Evolutionary conservation across 2,888 invertebrate genomes (phyloP).

Genomic region (Papilio protenor): DNA sequence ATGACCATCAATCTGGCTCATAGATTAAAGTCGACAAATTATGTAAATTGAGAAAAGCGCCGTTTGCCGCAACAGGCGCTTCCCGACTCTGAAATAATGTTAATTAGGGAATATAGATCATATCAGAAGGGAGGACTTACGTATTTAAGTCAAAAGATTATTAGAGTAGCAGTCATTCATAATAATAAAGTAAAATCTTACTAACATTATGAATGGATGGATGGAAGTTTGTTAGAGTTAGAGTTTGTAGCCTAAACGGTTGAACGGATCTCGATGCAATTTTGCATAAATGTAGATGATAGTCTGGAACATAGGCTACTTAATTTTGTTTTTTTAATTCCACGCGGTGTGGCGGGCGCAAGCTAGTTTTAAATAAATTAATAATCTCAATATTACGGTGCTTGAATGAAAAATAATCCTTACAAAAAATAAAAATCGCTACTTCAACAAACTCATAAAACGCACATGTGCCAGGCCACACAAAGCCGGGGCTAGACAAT

Average conservation of each 20-base stretch:
- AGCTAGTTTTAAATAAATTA: too few species aligned
- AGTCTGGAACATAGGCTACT: too few species aligned
- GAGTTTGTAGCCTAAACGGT: too few species aligned
- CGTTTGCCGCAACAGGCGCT: conserved; percentile 29
- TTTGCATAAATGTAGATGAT: too few species aligned
- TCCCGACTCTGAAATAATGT: conserved; percentile 23
- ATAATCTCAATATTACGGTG: neutral
- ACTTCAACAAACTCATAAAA: conserved; percentile 12
- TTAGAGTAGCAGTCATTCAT: neutral
- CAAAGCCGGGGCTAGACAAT: conserved; percentile 17
- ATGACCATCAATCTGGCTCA: conserved; percentile 23
- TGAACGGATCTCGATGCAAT: too few species aligned
- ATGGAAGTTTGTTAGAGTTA: too few species aligned
- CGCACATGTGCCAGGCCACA: conserved; percentile 15
- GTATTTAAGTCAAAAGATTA: conserved; percentile 19
- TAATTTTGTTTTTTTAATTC: too few species aligned
- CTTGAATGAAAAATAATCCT: neutral
- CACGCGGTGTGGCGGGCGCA: too few species aligned
- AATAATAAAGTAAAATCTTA: neutral
- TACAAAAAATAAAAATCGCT: neutral
- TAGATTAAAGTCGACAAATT: conserved; percentile 32
- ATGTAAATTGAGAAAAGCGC: conserved; percentile 24
- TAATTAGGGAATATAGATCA: conserved; percentile 31
- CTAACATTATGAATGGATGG: too few species aligned
- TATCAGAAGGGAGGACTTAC: conserved; percentile 10